These are phyloP conservation scores for Nomada hirtipes DNA, from an alignment of 2,888 invertebrate species.

Conservation along the genomic window DNA sequence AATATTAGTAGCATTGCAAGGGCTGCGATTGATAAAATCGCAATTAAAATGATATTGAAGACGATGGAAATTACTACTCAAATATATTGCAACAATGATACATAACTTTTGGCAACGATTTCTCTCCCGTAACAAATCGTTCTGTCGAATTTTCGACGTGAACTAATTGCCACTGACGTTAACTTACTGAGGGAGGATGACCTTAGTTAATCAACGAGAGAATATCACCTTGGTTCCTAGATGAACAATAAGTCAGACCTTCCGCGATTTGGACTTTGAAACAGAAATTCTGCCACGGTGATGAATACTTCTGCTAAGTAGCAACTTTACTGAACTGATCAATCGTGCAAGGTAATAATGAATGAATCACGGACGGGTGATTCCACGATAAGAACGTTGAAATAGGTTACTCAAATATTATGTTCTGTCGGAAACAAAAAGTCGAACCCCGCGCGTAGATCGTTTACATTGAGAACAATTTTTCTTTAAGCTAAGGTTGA, in stretches of 20 bases:
- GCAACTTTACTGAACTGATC: neutral
- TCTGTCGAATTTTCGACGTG: slow-evolving; percentile 17
- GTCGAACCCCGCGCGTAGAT: too few species aligned
- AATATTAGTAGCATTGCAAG: too few species aligned
- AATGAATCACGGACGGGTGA: too few species aligned
- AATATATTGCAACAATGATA: neutral
- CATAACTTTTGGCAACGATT: neutral
- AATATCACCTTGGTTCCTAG: neutral
- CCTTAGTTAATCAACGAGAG: neutral
- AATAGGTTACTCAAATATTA: too few species aligned
- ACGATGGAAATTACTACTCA: neutral
- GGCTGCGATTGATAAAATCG: too few species aligned
- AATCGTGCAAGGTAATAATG: too few species aligned
- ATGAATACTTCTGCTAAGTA: neutral
- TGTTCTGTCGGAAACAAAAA: too few species aligned
- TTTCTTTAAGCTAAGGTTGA: too few species aligned
- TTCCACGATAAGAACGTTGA: too few species aligned
- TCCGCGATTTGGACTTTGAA: neutral
- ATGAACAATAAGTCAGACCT: neutral
- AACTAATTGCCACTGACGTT: slow-evolving; percentile 18
- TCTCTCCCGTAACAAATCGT: slow-evolving; percentile 18
- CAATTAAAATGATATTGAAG: too few species aligned
- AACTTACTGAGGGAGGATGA: slow-evolving; percentile 11
- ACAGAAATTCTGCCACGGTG: neutral
- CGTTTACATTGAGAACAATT: too few species aligned